Evolutionary conservation across 2,797 vertebrate species (phyloP).

Genomic region (Fundulus diaphanus): DNA sequence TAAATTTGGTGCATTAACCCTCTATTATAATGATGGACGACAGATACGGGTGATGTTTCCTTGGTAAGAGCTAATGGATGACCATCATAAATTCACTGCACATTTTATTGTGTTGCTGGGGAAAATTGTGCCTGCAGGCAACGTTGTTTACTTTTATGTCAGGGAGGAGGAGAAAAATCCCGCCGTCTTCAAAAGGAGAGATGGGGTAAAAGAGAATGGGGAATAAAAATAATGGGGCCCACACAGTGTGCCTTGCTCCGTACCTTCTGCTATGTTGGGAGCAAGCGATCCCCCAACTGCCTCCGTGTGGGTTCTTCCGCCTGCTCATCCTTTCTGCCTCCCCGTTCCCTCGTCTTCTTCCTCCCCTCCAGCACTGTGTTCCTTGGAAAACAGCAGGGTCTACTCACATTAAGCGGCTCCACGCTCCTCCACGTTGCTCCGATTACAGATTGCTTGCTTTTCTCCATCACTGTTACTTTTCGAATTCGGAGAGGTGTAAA

Average conservation of each 20-base stretch:
- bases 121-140: slow-evolving; percentile 99
- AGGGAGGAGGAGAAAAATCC: slow-evolving; percentile 86
- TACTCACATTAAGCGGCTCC: slow-evolving; percentile 66
- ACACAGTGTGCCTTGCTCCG: slow-evolving; percentile 78
- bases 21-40: slow-evolving; percentile 99
- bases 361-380: slow-evolving; percentile 75
- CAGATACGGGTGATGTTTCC: slow-evolving; percentile 99
- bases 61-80: slow-evolving; percentile 99
- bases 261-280: slow-evolving; percentile 80
- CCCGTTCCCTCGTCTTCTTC: slow-evolving; percentile 57
- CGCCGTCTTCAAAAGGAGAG: slow-evolving; percentile 90
- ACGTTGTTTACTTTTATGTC: slow-evolving; percentile 99
- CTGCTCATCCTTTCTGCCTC: slow-evolving; percentile 53
- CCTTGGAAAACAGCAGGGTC: slow-evolving; percentile 75
- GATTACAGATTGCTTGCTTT: slow-evolving; percentile 74
- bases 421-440: slow-evolving; percentile 69
- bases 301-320: slow-evolving; percentile 74
- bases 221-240: slow-evolving; percentile 86
- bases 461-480: slow-evolving; percentile 61
- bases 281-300: slow-evolving; percentile 68
- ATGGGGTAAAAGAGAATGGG: slow-evolving; percentile 74
- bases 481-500: slow-evolving; percentile 66
- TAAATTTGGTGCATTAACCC: slow-evolving; percentile 99
- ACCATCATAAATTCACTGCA: slow-evolving; percentile 99
- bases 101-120: slow-evolving; percentile 99